These are phyloP conservation scores for Pluvianellus socialis DNA, from an alignment of 2,113 vertebrate species.

Conservation along the genomic window DNA sequence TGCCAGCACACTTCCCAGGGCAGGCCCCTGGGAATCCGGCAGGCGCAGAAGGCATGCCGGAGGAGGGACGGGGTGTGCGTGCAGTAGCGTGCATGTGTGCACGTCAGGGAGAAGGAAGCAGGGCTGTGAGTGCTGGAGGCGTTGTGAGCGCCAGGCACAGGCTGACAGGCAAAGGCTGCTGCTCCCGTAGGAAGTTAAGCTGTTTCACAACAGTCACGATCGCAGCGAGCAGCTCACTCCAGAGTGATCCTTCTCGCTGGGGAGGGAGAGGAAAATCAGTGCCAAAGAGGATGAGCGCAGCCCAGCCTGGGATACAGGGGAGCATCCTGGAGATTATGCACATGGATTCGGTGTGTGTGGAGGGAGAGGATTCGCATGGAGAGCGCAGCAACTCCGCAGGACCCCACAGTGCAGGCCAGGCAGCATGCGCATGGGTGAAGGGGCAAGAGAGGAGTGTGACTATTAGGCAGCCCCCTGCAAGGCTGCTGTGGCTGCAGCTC, in stretches of 20 bases:
- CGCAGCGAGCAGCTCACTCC: background rate
- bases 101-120: slow-evolving; percentile 44
- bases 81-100: slow-evolving; percentile 22
- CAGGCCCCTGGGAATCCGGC: background rate
- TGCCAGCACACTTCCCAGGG: accelerated
- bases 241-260: background rate
- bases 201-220: slow-evolving; percentile 43
- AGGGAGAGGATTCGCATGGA: background rate
- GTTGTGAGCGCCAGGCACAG: background rate
- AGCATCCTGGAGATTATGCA: background rate
- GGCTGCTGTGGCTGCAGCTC: background rate
- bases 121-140: slow-evolving; percentile 24
- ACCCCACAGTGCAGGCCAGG: background rate
- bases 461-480: background rate
- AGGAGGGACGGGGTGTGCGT: slow-evolving; percentile 2
- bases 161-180: background rate
- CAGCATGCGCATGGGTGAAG: accelerated
- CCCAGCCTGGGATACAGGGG: background rate
- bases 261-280: background rate
- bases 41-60: background rate
- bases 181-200: slow-evolving; percentile 14
- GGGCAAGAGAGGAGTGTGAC: background rate
- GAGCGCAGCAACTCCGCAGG: background rate
- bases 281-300: background rate
- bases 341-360: background rate